Evolutionary conservation across 1,140 invertebrate genomes (phyloP).

Genomic region (Bombus vancouverensis): DNA sequence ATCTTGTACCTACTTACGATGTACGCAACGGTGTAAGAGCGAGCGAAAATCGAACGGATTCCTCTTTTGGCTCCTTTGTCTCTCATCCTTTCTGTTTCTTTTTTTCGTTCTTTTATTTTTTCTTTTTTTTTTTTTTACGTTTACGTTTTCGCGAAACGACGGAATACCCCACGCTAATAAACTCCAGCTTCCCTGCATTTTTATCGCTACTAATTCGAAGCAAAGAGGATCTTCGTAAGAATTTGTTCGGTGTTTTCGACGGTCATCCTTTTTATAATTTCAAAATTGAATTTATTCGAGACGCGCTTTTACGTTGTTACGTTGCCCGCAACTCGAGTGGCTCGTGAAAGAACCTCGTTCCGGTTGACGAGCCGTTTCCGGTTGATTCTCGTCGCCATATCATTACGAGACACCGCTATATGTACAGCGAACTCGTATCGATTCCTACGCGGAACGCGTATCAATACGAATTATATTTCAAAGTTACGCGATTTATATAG

Average conservation of each 20-base stretch:
- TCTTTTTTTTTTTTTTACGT: not conserved
- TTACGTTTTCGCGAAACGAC: too few species aligned
- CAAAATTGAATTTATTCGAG: not conserved
- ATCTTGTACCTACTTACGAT: not conserved
- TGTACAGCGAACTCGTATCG: slow-evolving; percentile 39
- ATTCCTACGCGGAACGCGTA: slow-evolving; percentile 37
- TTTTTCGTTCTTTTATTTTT: not conserved
- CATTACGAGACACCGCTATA: slow-evolving; percentile 52
- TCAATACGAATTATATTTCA: not conserved
- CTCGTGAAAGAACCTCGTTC: slow-evolving; percentile 67
- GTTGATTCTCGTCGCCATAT: slow-evolving; percentile 45
- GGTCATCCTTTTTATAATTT: not conserved
- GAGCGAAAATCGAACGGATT: not conserved
- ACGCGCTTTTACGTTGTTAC: slow-evolving; percentile 17
- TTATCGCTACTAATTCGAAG: not conserved
- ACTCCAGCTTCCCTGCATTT: not conserved
- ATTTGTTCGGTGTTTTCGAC: not conserved
- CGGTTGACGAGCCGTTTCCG: slow-evolving; percentile 65
- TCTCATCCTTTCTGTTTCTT: too few species aligned
- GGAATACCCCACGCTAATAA: too few species aligned
- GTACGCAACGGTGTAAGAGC: not conserved
- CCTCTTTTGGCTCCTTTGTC: not conserved
- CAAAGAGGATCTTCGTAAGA: not conserved
- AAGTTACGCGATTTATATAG: not conserved
- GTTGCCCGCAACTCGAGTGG: slow-evolving; percentile 36